Evolutionary conservation across 2,888 invertebrate species (phyloP).

Genomic region (Catocala fraxini): DNA sequence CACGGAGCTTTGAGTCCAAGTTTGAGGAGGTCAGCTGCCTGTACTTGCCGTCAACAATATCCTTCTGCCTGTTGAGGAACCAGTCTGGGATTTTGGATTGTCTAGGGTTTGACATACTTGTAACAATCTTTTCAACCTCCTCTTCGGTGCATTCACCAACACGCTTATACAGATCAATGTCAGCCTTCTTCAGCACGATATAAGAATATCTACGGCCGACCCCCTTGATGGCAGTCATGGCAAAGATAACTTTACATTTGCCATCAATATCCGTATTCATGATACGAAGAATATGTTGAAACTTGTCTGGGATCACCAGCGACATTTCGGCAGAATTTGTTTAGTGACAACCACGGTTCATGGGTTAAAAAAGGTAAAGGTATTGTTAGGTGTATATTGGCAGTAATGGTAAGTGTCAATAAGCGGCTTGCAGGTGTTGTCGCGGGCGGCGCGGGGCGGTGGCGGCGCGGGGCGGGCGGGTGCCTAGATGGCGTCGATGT

Average conservation of each 20-base stretch:
- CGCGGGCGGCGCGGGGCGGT: constrained; percentile 1
- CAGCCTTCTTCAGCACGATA: constrained; percentile 99
- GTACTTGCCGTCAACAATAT: constrained; percentile 99
- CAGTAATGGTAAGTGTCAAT: too few species aligned
- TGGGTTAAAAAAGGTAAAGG: constrained; percentile 60
- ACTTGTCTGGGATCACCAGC: constrained; percentile 99
- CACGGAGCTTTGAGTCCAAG: constrained; percentile 99
- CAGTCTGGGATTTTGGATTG: constrained; percentile 99
- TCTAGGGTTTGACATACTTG: constrained; percentile 99
- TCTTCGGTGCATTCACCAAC: constrained; percentile 99
- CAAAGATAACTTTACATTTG: constrained; percentile 99
- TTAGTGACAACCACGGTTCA: constrained; percentile 66
- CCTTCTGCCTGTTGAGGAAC: constrained; percentile 99
- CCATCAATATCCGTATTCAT: constrained; percentile 99
- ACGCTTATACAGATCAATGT: constrained; percentile 98
- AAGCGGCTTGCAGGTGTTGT: background rate
- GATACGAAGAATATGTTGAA: constrained; percentile 99
- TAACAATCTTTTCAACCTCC: constrained; percentile 99
- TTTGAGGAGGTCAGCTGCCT: constrained; percentile 97
- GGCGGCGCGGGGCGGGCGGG: constrained; percentile 4
- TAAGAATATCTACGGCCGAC: constrained; percentile 99
- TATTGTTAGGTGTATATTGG: background rate
- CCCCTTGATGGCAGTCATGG: constrained; percentile 99
- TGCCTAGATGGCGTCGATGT: constrained; percentile 97
- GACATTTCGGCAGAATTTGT: constrained; percentile 87